Evolutionary conservation across 2,113 vertebrate genomes (phyloP).

Genomic region (Eurystomus gularis): DNA sequence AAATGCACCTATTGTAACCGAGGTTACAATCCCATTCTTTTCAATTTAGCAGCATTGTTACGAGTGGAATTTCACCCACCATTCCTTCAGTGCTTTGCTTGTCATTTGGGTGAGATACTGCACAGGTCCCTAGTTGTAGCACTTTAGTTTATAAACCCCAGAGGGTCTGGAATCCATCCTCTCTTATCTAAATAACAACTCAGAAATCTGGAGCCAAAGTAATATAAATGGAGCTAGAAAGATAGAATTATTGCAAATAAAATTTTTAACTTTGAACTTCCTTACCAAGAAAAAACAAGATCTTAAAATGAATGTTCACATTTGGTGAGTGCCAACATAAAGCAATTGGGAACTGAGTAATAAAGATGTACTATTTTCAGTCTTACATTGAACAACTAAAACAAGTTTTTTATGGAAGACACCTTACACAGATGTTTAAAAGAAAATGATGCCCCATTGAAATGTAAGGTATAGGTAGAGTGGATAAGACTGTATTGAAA

Average conservation of each 20-base stretch:
- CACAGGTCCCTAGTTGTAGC: background rate
- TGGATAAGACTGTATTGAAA: background rate
- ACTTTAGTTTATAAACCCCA: background rate
- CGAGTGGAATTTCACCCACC: background rate
- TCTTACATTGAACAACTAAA: background rate
- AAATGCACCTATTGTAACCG: background rate
- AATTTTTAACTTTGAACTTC: background rate
- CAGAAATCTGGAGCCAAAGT: background rate
- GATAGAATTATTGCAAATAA: background rate
- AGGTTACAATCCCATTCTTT: background rate
- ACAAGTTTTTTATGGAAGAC: background rate
- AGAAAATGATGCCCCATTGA: background rate
- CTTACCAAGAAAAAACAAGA: background rate
- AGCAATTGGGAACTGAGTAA: background rate
- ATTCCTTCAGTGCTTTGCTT: background rate
- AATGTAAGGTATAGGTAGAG: background rate
- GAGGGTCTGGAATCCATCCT: background rate
- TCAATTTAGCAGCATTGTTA: background rate
- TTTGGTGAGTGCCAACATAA: background rate
- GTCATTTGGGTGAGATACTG: background rate
- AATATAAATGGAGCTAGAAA: background rate
- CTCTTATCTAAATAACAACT: background rate
- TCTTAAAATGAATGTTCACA: background rate
- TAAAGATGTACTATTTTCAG: background rate
- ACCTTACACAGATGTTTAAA: background rate